These are phyloP conservation scores for Protula sp. DNA, from an alignment of 2,888 invertebrate species.

Conservation along the genomic window DNA sequence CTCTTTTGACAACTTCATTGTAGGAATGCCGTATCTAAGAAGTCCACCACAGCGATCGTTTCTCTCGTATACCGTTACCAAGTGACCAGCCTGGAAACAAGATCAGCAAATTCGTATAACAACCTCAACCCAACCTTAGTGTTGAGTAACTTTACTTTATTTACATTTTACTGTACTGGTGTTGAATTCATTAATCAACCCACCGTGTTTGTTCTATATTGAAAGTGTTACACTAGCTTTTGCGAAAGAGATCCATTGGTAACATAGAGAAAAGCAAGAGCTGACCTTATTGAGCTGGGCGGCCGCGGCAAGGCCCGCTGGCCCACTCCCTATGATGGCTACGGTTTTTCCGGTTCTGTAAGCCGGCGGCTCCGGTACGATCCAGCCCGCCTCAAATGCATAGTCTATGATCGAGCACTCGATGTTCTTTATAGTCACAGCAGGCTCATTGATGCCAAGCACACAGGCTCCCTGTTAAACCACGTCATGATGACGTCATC, in stretches of 20 bases:
- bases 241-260: too few species aligned
- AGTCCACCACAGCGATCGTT: slow-evolving; percentile 93
- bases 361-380: slow-evolving; percentile 73
- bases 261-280: too few species aligned
- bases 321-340: slow-evolving; percentile 87
- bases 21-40: slow-evolving; percentile 95
- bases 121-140: background rate
- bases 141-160: background rate
- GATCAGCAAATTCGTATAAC: background rate
- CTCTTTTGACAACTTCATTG: slow-evolving; percentile 94
- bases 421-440: slow-evolving; percentile 98
- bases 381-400: slow-evolving; percentile 95
- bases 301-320: slow-evolving; percentile 86
- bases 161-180: too few species aligned
- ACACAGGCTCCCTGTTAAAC: slow-evolving; percentile 82
- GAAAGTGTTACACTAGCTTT: too few species aligned
- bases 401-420: slow-evolving; percentile 98
- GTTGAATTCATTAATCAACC: too few species aligned
- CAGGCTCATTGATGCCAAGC: slow-evolving; percentile 86
- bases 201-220: too few species aligned
- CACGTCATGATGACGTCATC: too few species aligned
- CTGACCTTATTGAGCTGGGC: slow-evolving; percentile 91
- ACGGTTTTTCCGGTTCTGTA: slow-evolving; percentile 73
- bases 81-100: slow-evolving; percentile 72
- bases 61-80: slow-evolving; percentile 93